Conservation (phyloP, 1,140 invertebrate species). For the Brachionus calyciflorus region DNA sequence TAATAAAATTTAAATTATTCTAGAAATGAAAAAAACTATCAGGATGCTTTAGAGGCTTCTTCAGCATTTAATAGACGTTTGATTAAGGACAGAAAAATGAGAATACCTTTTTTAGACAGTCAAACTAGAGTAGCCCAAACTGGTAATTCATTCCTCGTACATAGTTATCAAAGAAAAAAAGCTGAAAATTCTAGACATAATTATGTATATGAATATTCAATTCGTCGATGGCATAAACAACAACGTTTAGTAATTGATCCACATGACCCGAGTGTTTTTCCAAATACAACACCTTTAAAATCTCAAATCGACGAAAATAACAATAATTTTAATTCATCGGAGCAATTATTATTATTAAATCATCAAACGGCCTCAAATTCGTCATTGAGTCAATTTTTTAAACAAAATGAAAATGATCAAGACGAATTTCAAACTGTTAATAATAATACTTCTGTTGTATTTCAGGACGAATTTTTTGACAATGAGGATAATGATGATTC, state of each 20-base stretch:
- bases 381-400: background rate
- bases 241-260: background rate
- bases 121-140: constrained; percentile 93
- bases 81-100: constrained; percentile 81
- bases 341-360: background rate
- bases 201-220: constrained; percentile 81
- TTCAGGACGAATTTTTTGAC: background rate
- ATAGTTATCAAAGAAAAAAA: background rate
- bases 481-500: constrained; percentile 74
- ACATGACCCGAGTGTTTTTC: background rate
- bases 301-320: constrained; percentile 13
- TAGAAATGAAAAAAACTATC: constrained; percentile 1
- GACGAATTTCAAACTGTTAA: background rate
- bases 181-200: constrained; percentile 70
- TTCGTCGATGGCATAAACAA: constrained; percentile 72
- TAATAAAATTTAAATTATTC: background rate
- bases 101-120: constrained; percentile 90
- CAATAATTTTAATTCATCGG: background rate
- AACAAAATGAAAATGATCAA: background rate
- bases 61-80: constrained; percentile 77
- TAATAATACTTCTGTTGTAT: background rate
- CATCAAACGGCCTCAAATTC: background rate
- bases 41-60: constrained; percentile 16
- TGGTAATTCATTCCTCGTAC: constrained; percentile 77
- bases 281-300: background rate